A percentile compares a stretch with the other conserved stretches of the same genome.
Conservation (phyloP, 2,888 invertebrate species). For the Rhagonycha fulva region DNA sequence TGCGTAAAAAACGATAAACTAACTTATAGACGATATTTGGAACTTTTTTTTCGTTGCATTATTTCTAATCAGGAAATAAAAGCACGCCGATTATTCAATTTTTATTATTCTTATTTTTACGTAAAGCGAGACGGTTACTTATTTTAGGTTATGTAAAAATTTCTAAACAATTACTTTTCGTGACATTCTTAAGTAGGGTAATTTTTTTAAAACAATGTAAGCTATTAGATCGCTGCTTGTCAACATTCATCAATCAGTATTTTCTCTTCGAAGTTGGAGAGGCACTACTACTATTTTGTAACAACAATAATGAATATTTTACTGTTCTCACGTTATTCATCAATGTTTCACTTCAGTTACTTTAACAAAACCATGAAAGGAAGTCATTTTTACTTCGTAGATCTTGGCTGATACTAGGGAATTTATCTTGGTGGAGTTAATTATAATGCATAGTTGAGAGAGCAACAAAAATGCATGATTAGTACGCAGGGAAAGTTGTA, state of each 20-base stretch:
- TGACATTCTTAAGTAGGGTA: background rate
- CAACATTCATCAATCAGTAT: background rate
- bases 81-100: background rate
- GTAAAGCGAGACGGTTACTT: background rate
- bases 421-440: background rate
- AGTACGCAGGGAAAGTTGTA: background rate
- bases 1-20: constrained; percentile 9
- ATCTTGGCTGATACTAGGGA: background rate
- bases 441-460: background rate
- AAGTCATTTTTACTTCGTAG: background rate
- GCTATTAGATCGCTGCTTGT: background rate
- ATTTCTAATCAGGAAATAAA: background rate
- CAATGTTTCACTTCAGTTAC: constrained; percentile 13
- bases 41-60: background rate
- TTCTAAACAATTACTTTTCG: background rate
- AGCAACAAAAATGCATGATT: background rate
- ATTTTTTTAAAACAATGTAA: background rate
- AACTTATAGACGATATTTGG: background rate
- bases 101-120: background rate
- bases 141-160: background rate
- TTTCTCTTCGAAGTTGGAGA: background rate
- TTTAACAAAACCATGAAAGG: constrained; percentile 3
- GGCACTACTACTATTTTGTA: constrained; percentile 25
- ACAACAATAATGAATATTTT: constrained; percentile 25
- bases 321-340: constrained; percentile 30